phyloP scores from a whole-genome alignment of 2,888 invertebrate species.

The Sminthurinus aureus region DNA sequence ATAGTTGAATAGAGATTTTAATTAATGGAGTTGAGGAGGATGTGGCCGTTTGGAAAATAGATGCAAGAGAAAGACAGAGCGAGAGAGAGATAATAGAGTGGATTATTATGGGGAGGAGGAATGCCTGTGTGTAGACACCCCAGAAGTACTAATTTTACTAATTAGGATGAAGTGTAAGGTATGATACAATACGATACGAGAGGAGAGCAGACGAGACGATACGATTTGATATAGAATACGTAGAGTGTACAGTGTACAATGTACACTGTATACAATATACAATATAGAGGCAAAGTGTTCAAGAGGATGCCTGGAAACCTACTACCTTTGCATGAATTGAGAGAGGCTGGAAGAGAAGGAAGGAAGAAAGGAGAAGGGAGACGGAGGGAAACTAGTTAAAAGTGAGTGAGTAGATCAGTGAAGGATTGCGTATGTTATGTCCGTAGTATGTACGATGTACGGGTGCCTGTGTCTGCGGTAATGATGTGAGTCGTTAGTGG shows the following conservation, averaged over 20 bases:
- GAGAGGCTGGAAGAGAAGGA: neutral
- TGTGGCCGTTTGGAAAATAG: slow-evolving; percentile 21
- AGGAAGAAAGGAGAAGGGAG: slow-evolving; percentile 15
- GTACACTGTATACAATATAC: neutral
- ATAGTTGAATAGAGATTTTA: slow-evolving; percentile 27
- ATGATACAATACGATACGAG: slow-evolving; percentile 1
- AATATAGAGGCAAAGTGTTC: neutral
- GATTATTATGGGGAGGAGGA: slow-evolving; percentile 24
- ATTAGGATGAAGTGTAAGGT: slow-evolving; percentile 35
- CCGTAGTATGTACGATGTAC: neutral
- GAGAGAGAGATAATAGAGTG: slow-evolving; percentile 31
- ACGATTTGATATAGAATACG: neutral
- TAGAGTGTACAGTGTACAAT: too few species aligned
- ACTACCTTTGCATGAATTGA: neutral
- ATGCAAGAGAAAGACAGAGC: too few species aligned
- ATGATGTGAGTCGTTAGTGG: slow-evolving; percentile 43
- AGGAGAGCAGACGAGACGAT: neutral
- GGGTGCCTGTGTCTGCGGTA: slow-evolving; percentile 34
- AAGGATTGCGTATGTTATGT: slow-evolving; percentile 5
- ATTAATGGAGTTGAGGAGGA: slow-evolving; percentile 35
- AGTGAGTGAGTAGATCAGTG: slow-evolving; percentile 27
- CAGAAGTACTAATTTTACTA: slow-evolving; percentile 35
- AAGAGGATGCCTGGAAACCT: neutral
- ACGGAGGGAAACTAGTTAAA: neutral
- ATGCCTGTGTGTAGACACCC: slow-evolving; percentile 33